Base-by-base conservation (phyloP, 2,113 vertebrate species). In the Sardina pilchardus region DNA sequence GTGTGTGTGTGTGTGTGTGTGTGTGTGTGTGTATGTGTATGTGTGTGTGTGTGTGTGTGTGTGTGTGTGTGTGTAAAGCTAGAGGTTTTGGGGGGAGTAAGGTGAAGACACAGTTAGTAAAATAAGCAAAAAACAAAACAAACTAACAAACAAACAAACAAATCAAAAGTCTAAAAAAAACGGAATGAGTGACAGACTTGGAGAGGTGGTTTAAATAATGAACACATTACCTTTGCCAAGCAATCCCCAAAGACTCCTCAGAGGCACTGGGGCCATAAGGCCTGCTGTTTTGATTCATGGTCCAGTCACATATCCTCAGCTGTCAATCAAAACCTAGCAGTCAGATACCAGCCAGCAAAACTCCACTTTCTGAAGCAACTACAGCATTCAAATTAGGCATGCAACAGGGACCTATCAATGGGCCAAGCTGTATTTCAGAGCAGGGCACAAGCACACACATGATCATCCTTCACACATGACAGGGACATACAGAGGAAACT, bases 291-390 rank as follows among this genome's bases (percentile, higher is more conserved):
- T 99, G 98, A 98, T 98, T 99, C 98, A 99, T 96, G 98, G 97
- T 99, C 98, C 98, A 99, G 98, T 99, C 98, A 99, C 98, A 99
- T 97, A 99, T 98, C 97, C 98, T 99, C 96, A 99, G 98, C 98
- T 99, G 98, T 99, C 98, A 99, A 99, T 99, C 97, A 96, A 99
- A 99, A 99, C 97, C 97, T 99, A 98, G 97, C 97, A 95, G 98
- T 99, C 98, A 99, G 98, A 97, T 97, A 94, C 94, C 97, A 96
- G 97, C 93, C 96, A 98, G 97, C 95, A 99, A 96, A 96, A 97
- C 97, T 96, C 92, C 94, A 97, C 96, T 95, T 96, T 59, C 53
- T 93, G 88, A 93, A 90, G 87, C 96, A 95, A 96, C 96, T 97
- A 97, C 96, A 96, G 53, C 53, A 59, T 24, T 96, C 96, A 95